Conservation (phyloP, 2,888 invertebrate genomes). For the Dyspetes luteomarginatus region DNA sequence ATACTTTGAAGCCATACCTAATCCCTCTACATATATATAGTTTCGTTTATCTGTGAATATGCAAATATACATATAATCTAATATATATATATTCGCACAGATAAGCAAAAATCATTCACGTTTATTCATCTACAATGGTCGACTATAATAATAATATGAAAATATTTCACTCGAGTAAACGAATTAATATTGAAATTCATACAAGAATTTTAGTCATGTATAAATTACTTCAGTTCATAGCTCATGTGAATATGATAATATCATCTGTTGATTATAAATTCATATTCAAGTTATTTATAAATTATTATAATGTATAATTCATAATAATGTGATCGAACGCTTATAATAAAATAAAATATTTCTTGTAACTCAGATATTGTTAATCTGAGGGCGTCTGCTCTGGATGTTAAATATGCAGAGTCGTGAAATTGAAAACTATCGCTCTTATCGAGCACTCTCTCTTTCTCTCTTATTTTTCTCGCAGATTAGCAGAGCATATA, state of each 20-base stretch:
- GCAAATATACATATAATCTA: not conserved
- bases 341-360: not conserved
- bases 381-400: not conserved
- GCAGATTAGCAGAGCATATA: slow-evolving; percentile 38
- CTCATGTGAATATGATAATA: too few species aligned
- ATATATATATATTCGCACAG: not conserved
- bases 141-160: not conserved
- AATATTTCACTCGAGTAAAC: too few species aligned
- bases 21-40: slow-evolving; percentile 11
- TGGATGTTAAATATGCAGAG: slow-evolving; percentile 57
- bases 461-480: slow-evolving; percentile 57
- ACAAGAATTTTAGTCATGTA: too few species aligned
- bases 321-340: not conserved
- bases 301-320: not conserved
- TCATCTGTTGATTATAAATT: not conserved
- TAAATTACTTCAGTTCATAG: too few species aligned
- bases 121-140: not conserved
- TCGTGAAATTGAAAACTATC: slow-evolving; percentile 75
- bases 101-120: slow-evolving; percentile 4
- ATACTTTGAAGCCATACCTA: slow-evolving; percentile 29
- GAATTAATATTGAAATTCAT: too few species aligned
- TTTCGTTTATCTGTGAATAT: too few species aligned
- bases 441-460: slow-evolving; percentile 55
- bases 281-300: not conserved
- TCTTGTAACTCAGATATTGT: not conserved